Evolutionary conservation across 2,113 vertebrate species (phyloP).

Genomic region (Coryphaenoides rupestris): DNA sequence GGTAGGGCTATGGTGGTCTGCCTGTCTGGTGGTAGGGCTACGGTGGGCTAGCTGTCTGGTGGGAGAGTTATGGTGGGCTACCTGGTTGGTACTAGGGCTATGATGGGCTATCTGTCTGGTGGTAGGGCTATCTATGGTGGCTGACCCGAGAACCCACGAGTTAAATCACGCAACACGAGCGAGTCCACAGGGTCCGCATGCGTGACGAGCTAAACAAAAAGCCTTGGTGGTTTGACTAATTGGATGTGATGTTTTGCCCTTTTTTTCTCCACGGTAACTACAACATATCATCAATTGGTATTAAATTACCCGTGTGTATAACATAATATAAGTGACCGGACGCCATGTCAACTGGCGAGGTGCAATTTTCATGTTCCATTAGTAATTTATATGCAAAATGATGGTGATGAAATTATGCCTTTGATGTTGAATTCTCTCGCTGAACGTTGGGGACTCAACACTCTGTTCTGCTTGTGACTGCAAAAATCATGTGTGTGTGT

Average conservation of each 20-base stretch:
- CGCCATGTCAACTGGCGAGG: constrained; percentile 5
- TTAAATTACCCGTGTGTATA: constrained; percentile 3
- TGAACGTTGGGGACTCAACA: not conserved
- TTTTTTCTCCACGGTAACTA: constrained; percentile 1
- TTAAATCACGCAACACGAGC: too few relatives aligned
- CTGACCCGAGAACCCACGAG: too few relatives aligned
- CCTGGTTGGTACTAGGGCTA: too few relatives aligned
- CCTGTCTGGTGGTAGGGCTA: too few relatives aligned
- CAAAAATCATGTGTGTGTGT: not conserved
- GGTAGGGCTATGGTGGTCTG: too few relatives aligned
- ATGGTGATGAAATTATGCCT: constrained; percentile 23
- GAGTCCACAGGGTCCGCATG: too few relatives aligned
- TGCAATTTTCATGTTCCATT: constrained; percentile 15
- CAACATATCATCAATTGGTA: constrained; percentile 4
- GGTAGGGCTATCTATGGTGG: too few relatives aligned
- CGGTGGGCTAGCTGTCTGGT: too few relatives aligned
- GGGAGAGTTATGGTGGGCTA: too few relatives aligned
- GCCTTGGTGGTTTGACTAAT: not conserved
- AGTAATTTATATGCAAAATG: constrained; percentile 24
- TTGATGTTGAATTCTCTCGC: constrained; percentile 21
- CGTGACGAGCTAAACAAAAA: not conserved
- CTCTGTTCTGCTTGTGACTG: too few relatives aligned
- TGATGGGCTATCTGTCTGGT: too few relatives aligned
- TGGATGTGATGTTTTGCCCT: not conserved
- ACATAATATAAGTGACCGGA: not conserved